Evolutionary conservation across 2,888 invertebrate species (phyloP).

Genomic region (Hetaerina titia): DNA sequence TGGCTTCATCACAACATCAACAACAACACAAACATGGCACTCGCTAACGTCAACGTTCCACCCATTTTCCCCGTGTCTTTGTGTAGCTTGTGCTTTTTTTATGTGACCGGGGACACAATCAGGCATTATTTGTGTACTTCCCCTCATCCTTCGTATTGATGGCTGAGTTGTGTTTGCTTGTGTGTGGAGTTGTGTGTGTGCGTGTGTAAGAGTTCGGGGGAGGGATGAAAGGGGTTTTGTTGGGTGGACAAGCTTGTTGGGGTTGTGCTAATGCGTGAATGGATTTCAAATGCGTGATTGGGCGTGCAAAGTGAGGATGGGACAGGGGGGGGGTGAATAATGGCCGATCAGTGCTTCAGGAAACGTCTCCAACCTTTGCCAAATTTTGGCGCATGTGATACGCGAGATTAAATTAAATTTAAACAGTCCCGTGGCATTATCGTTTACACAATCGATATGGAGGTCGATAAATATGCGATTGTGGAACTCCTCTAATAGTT

Average conservation of each 20-base stretch:
- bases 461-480: too few species aligned
- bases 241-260: background rate
- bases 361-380: too few species aligned
- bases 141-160: background rate
- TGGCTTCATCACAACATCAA: conserved; percentile 8
- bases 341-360: too few species aligned
- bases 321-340: too few species aligned
- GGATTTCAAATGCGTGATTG: background rate
- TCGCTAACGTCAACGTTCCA: background rate
- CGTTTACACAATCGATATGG: too few species aligned
- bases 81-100: background rate
- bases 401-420: too few species aligned
- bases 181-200: too few species aligned
- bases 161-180: background rate
- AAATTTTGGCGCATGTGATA: too few species aligned
- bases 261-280: background rate
- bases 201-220: background rate
- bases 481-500: too few species aligned
- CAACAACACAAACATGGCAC: conserved; percentile 34
- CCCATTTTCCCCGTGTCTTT: background rate
- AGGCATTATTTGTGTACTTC: background rate
- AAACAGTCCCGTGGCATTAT: too few species aligned
- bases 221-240: background rate
- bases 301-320: background rate
- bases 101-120: background rate